Conservation (phyloP, 2,797 vertebrate species). For the Natrix natrix region DNA sequence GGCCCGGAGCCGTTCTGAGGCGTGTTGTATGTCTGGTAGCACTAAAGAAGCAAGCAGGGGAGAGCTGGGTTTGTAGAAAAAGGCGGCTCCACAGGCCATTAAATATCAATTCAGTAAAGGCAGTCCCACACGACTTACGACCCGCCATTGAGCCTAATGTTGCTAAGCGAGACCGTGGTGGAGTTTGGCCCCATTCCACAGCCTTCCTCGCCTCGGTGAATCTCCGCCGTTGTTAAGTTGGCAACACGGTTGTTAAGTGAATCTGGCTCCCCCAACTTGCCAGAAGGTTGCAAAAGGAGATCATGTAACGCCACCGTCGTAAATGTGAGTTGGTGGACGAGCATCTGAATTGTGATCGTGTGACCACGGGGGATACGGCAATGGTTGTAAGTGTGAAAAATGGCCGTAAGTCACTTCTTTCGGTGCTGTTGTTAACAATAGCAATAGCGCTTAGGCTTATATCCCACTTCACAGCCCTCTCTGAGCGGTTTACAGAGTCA, state of each 20-base stretch:
- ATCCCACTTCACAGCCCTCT: too few species aligned
- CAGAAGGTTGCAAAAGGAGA: background rate
- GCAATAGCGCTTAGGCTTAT: too few species aligned
- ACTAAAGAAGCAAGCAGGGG: constrained; percentile 66
- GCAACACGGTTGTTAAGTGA: background rate
- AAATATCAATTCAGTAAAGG: too few species aligned
- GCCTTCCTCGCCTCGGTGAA: background rate
- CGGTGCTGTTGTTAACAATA: too few species aligned
- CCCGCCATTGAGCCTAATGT: too few species aligned
- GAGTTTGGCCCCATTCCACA: rapidly evolving
- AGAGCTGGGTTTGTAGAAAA: rapidly evolving
- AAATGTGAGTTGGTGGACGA: background rate
- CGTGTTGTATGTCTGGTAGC: constrained; percentile 81
- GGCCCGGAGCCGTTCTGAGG: constrained; percentile 72
- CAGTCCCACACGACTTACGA: background rate
- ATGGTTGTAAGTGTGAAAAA: background rate
- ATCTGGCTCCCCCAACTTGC: background rate
- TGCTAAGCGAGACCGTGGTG: background rate
- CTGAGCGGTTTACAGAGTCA: too few species aligned
- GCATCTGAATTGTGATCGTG: background rate
- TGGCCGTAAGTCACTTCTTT: too few species aligned
- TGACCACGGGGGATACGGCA: background rate
- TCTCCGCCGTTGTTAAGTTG: background rate
- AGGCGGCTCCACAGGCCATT: too few species aligned
- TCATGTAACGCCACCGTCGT: background rate